Evolutionary conservation across 2,888 invertebrate genomes (phyloP).

Genomic region (Acronicta alni): DNA sequence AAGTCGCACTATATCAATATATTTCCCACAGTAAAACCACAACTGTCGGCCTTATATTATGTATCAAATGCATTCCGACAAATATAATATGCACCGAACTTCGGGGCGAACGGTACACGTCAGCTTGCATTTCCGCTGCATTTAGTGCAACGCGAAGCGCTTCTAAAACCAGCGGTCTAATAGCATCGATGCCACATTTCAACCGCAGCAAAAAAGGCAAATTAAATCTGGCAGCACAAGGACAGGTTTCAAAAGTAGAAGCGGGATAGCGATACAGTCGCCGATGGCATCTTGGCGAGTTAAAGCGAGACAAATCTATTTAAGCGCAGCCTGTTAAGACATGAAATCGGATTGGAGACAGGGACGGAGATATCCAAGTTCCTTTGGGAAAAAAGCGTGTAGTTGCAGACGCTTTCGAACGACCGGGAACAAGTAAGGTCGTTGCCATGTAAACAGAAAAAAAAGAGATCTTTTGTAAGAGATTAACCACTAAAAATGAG

Average conservation of each 20-base stretch:
- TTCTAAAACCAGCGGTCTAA: conserved; percentile 61
- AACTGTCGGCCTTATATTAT: conserved; percentile 37
- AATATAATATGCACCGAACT: conserved; percentile 51
- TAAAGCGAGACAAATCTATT: conserved; percentile 84
- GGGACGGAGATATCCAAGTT: conserved; percentile 68
- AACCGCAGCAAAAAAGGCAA: conserved; percentile 73
- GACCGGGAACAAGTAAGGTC: conserved; percentile 73
- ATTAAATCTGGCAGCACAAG: conserved; percentile 72
- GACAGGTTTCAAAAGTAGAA: conserved; percentile 75
- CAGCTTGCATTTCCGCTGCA: conserved; percentile 51
- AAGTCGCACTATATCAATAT: conserved; percentile 38
- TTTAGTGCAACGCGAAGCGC: conserved; percentile 55
- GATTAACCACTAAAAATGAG: conserved; percentile 68
- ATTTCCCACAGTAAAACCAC: conserved; percentile 41
- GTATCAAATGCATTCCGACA: conserved; percentile 31
- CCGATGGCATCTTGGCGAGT: conserved; percentile 70
- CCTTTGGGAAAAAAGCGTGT: conserved; percentile 68
- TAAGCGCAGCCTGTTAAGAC: conserved; percentile 71
- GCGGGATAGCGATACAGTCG: conserved; percentile 68
- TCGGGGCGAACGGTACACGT: conserved; percentile 18
- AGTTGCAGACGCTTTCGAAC: conserved; percentile 53
- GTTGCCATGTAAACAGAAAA: conserved; percentile 80
- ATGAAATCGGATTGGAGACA: conserved; percentile 72
- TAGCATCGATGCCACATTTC: conserved; percentile 62
- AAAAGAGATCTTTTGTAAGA: conserved; percentile 76